Evolutionary conservation across 2,888 invertebrate genomes (phyloP).

Genomic region (Sympetrum striolatum): DNA sequence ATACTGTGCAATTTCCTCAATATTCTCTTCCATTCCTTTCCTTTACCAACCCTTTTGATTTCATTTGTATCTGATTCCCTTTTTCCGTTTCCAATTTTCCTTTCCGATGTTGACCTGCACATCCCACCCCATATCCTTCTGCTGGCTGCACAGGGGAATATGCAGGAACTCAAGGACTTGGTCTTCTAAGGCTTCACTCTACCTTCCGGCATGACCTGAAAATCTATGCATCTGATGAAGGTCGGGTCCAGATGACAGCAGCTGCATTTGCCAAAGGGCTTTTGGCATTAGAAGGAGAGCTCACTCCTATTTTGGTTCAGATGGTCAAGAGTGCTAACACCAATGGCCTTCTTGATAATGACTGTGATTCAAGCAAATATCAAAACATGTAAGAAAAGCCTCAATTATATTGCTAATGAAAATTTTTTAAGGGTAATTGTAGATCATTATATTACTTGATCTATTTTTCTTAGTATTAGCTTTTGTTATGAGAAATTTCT

Average conservation of each 20-base stretch:
- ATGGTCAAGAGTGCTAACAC: constrained; percentile 99
- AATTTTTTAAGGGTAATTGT: too few relatives aligned
- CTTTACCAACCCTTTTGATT: neutral
- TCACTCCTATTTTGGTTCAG: constrained; percentile 98
- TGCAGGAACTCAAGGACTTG: constrained; percentile 93
- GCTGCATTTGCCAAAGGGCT: constrained; percentile 99
- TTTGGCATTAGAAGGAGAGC: constrained; percentile 95
- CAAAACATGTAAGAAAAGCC: constrained; percentile 81
- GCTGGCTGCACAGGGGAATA: constrained; percentile 68
- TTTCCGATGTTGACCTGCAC: neutral
- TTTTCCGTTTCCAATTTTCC: constrained; percentile 13
- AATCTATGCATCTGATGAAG: constrained; percentile 99
- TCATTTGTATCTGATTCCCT: constrained; percentile 13
- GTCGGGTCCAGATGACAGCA: constrained; percentile 99
- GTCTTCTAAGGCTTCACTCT: constrained; percentile 92
- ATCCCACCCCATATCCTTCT: neutral
- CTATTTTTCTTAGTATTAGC: too few relatives aligned
- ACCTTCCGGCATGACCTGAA: constrained; percentile 99
- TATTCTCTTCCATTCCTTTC: neutral
- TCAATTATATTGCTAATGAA: too few relatives aligned
- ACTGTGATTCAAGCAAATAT: constrained; percentile 95
- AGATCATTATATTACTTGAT: too few relatives aligned
- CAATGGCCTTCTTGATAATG: constrained; percentile 96
- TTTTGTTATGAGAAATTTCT: too few relatives aligned
- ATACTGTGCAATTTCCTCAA: neutral